Evolutionary conservation across 2,888 invertebrate genomes (phyloP), one percentile per base, ranked within the genome.

Genomic region (Pandemis corylana): DNA sequence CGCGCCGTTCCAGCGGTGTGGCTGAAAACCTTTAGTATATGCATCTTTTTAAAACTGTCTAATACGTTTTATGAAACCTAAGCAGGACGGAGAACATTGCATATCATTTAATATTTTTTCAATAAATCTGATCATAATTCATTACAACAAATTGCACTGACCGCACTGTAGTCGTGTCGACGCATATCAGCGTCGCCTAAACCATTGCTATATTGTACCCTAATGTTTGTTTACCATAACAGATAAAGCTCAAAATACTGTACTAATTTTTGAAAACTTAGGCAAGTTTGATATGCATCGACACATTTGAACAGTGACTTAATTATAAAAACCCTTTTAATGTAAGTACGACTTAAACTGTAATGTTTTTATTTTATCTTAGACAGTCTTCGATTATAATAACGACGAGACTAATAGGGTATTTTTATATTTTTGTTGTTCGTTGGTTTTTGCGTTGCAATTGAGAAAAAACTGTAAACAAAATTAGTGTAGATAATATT

Each of bases 401-500:
- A 51, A 41, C 28, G 59, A 15, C 20, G 74, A 65, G 65, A 74
- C 28, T 59, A 49, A 42, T 74, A 51, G 65, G 64, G 62, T 66
- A 70, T 66, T 44, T 70, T 46, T 51, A 67, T 67, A 67, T 72
- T 77, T 53, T 76, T 74, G 75, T 71, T 71, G 65, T 56, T 53
- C 49, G 61, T 66, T 79, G 78, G 76, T 75, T 78, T 78, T 80
- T 77, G 65, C 75, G 76, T 77, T 81, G 81, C 51, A 72, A 76
- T 71, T 76, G 79, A 80, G 74, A 76, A 76, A 66, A 71, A 71
- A 72, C 72, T 78, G 76, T 75, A 73, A 73, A 80, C 77, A 82
- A 80, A 81, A 80, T 79, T 82, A 83, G 78, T 81, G 76, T 80
- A 80, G 78, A 78, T 80, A 75, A 80, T 75, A 81, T 80, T 82